Evolutionary conservation across 2,888 invertebrate genomes (phyloP).

Genomic region (Scaeva pyrastri): DNA sequence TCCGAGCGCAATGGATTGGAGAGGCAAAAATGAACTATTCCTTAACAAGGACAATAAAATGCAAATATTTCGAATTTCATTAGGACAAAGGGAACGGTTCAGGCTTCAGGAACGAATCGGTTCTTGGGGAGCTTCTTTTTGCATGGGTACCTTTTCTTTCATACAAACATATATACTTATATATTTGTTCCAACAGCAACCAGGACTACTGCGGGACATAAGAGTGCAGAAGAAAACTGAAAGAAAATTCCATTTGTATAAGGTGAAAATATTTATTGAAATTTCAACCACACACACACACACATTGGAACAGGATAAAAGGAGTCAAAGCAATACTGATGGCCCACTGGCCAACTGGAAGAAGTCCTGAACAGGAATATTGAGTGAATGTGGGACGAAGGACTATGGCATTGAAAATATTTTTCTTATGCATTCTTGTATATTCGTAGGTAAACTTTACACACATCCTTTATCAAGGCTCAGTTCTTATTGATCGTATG

Average conservation of each 20-base stretch:
- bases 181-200: not conserved
- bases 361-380: not conserved
- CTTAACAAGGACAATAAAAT: conserved; percentile 75
- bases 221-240: not conserved
- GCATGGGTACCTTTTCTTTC: not conserved
- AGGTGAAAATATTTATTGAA: conserved; percentile 69
- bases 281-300: conserved; percentile 46
- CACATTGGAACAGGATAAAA: not conserved
- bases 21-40: conserved; percentile 68
- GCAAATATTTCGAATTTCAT: conserved; percentile 75
- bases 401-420: conserved; percentile 21
- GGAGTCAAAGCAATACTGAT: not conserved
- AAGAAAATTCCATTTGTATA: conserved; percentile 44
- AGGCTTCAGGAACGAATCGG: conserved; percentile 31
- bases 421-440: conserved; percentile 21
- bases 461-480: too few species aligned
- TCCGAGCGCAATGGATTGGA: conserved; percentile 23
- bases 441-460: too few species aligned
- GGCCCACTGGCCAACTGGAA: too few species aligned
- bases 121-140: conserved; percentile 30
- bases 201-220: not conserved
- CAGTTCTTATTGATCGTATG: too few species aligned
- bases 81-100: conserved; percentile 15
- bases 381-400: not conserved
- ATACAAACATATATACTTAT: too few species aligned